Evolutionary conservation across 1,140 invertebrate species (phyloP).

Genomic region (Galleria mellonella): DNA sequence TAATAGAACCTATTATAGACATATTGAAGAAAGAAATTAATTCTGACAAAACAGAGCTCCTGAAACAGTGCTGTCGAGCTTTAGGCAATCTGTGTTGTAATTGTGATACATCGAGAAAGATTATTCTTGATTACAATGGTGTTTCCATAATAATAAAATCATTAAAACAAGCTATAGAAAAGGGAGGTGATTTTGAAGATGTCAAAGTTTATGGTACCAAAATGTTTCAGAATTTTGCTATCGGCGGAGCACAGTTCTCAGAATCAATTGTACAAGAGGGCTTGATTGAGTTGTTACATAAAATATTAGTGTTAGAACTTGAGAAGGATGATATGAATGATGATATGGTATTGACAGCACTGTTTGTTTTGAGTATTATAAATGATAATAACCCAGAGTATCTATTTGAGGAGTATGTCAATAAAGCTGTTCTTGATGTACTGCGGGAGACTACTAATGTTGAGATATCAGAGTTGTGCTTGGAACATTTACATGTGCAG

Average conservation of each 20-base stretch:
- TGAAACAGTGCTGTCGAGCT: conserved; percentile 85
- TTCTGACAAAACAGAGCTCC: conserved; percentile 70
- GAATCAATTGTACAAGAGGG: conserved; percentile 79
- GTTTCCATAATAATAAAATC: conserved; percentile 72
- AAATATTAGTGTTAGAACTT: conserved; percentile 59
- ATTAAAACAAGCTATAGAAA: conserved; percentile 42
- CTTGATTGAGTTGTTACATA: conserved; percentile 77
- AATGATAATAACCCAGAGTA: conserved; percentile 80
- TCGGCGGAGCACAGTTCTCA: conserved; percentile 81
- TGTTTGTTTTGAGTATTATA: conserved; percentile 84
- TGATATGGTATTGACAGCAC: conserved; percentile 75
- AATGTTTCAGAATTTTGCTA: conserved; percentile 86
- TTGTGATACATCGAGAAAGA: conserved; percentile 82
- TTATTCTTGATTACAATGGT: conserved; percentile 78
- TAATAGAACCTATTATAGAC: conserved; percentile 76
- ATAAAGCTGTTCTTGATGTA: conserved; percentile 76
- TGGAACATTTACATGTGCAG: conserved; percentile 84
- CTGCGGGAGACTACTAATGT: conserved; percentile 77
- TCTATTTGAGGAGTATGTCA: conserved; percentile 74
- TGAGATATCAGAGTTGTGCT: conserved; percentile 82
- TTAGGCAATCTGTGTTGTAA: conserved; percentile 92
- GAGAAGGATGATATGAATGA: conserved; percentile 51
- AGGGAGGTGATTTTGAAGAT: conserved; percentile 33
- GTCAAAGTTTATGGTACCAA: conserved; percentile 63
- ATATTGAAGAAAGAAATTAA: conserved; percentile 61